These are phyloP conservation scores for Geococcyx californianus DNA, from an alignment of 2,113 vertebrate species.

Conservation along the genomic window DNA sequence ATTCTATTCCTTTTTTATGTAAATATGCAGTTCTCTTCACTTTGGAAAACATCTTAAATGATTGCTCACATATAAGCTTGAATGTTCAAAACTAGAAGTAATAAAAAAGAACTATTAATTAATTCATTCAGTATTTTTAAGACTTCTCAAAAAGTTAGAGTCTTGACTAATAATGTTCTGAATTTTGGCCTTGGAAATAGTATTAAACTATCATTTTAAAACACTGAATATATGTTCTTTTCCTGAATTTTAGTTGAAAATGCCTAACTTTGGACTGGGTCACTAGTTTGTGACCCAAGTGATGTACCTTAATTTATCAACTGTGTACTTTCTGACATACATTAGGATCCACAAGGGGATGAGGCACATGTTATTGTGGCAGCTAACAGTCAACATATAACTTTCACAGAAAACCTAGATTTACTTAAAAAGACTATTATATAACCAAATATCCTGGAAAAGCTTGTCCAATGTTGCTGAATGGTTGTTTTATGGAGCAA, in stretches of 20 bases:
- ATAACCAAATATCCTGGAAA: neutral
- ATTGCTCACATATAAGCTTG: neutral
- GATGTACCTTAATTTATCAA: neutral
- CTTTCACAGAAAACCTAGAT: neutral
- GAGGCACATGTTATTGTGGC: neutral
- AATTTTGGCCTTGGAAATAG: neutral
- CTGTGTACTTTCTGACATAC: neutral
- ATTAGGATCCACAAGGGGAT: neutral
- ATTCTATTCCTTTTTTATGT: too few species aligned
- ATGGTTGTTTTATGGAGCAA: neutral
- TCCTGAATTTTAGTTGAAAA: neutral
- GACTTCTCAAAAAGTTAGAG: neutral
- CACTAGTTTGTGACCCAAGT: neutral
- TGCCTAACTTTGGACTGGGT: neutral
- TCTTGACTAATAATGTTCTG: neutral
- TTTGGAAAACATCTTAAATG: neutral
- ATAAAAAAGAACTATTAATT: neutral
- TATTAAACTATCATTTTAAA: neutral
- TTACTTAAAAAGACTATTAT: neutral
- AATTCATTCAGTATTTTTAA: neutral
- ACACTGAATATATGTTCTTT: neutral
- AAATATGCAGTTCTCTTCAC: neutral
- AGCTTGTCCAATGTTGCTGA: neutral
- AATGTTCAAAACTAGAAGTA: neutral
- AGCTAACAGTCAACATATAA: neutral